Evolutionary conservation across 2,113 vertebrate species (phyloP).

Genomic region (Perca fluviatilis): DNA sequence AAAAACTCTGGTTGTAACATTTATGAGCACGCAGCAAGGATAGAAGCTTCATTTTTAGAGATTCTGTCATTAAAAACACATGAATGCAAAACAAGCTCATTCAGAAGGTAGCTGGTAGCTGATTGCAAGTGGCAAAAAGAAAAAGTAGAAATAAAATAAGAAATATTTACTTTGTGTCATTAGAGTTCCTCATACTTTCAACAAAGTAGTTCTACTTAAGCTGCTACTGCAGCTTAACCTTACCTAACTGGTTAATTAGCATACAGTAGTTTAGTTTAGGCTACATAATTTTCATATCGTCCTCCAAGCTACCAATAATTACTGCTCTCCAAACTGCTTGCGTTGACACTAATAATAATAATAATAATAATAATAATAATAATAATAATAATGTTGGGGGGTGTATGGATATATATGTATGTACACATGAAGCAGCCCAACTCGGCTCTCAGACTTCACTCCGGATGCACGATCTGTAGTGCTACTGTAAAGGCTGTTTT

Average conservation of each 20-base stretch:
- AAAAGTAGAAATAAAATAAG: too few relatives aligned
- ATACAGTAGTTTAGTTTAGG: not conserved
- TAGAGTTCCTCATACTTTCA: slow-evolving; percentile 4
- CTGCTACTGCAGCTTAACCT: not conserved
- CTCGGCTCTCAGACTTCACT: not conserved
- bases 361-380: not conserved
- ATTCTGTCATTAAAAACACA: not conserved
- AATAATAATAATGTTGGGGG: too few relatives aligned
- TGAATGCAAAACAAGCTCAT: not conserved
- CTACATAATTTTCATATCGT: not conserved
- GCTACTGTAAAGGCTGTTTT: not conserved
- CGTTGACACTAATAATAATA: not conserved
- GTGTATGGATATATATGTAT: not conserved
- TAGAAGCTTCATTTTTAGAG: not conserved
- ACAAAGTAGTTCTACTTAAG: not conserved
- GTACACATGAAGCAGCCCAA: not conserved
- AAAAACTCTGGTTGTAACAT: not conserved
- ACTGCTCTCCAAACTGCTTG: not conserved
- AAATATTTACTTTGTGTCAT: not conserved
- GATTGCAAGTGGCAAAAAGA: not conserved
- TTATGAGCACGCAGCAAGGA: not conserved
- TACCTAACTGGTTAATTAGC: not conserved
- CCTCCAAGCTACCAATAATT: not conserved
- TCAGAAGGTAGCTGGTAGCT: not conserved
- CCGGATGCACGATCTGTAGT: not conserved